These are phyloP conservation scores for Myotis myotis DNA, from an alignment of 2,797 vertebrate species.

Conservation along the genomic window DNA sequence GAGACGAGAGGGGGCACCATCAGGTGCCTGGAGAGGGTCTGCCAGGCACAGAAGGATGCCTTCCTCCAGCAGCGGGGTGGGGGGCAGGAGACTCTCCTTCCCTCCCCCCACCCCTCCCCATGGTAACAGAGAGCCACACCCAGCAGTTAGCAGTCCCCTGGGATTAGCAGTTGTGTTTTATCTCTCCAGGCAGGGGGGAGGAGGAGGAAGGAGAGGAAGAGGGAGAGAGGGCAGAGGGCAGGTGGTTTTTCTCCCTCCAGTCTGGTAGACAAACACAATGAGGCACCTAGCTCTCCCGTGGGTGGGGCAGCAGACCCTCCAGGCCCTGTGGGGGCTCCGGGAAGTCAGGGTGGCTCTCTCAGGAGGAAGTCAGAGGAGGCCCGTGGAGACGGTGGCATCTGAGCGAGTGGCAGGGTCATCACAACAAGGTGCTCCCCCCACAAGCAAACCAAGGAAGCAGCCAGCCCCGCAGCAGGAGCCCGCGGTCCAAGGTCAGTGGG, in stretches of 20 bases:
- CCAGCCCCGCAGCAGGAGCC: not conserved
- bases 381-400: not conserved
- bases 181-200: not conserved
- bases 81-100: too few species aligned
- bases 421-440: too few species aligned
- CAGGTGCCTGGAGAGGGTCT: not conserved
- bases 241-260: not conserved
- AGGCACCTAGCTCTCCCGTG: not conserved
- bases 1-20: not conserved
- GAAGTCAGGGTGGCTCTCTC: not conserved
- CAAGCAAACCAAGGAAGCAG: too few species aligned
- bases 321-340: too few species aligned
- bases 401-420: not conserved
- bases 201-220: not conserved
- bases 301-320: not conserved
- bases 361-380: not conserved
- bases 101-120: not conserved
- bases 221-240: too few species aligned
- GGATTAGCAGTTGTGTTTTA: not conserved
- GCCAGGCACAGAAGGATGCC: not conserved
- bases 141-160: not conserved
- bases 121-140: too few species aligned
- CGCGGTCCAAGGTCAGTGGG: accelerated
- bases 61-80: not conserved
- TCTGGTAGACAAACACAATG: not conserved